Evolutionary conservation across 2,113 vertebrate genomes (phyloP).

Genomic region (Myocastor coypus): DNA sequence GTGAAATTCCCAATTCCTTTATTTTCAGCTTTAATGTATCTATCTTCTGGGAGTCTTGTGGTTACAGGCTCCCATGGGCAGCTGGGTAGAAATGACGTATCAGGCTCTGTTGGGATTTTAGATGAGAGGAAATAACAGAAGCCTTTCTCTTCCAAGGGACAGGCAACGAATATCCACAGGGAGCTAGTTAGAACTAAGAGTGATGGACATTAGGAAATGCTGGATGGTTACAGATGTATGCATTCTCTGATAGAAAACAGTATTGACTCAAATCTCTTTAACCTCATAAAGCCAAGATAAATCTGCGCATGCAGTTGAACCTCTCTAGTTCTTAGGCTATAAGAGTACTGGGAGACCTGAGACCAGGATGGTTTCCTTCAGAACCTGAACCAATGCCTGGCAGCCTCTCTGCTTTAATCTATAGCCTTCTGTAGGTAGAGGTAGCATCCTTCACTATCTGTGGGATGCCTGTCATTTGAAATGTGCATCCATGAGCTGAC

Average conservation of each 20-base stretch:
- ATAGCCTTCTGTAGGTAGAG: background rate
- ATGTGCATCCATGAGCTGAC: background rate
- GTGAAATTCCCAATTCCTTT: background rate
- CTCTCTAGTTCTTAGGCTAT: constrained; percentile 10
- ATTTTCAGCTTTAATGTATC: background rate
- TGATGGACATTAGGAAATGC: background rate
- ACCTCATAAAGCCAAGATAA: background rate
- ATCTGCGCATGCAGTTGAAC: background rate
- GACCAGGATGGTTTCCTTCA: background rate
- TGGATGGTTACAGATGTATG: background rate
- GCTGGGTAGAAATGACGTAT: background rate
- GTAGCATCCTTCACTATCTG: background rate
- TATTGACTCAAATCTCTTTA: constrained; percentile 14
- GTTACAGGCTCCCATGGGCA: background rate
- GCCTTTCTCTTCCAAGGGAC: background rate
- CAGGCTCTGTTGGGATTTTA: background rate
- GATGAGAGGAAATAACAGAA: background rate
- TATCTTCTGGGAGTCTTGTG: background rate
- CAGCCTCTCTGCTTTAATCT: background rate
- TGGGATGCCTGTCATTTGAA: background rate
- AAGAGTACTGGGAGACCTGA: background rate
- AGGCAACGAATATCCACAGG: background rate
- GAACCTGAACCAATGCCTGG: background rate
- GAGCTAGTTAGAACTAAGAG: background rate
- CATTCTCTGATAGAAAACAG: constrained; percentile 30